phyloP scores from a whole-genome alignment of 2,888 invertebrate species.

The Polyploca ridens region DNA sequence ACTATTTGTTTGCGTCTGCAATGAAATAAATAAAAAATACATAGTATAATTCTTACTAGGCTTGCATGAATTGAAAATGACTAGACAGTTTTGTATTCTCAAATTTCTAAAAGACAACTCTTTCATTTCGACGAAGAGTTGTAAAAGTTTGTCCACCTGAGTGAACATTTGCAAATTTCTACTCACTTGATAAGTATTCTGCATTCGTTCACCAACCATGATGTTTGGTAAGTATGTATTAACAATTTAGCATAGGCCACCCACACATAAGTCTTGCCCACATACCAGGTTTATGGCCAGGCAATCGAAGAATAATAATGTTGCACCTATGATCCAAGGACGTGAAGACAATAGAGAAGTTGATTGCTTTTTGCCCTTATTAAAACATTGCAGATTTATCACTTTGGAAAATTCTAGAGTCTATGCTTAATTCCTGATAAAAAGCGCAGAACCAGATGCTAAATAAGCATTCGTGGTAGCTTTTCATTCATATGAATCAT shows the following conservation, averaged over 20 bases:
- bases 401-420: background rate
- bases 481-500: too few relatives aligned
- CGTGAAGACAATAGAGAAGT: slow-evolving; percentile 58
- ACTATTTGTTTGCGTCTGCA: too few relatives aligned
- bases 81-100: background rate
- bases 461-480: background rate
- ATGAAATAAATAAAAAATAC: too few relatives aligned
- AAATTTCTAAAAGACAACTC: background rate
- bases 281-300: slow-evolving; percentile 59
- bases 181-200: slow-evolving; percentile 58
- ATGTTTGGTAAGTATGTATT: slow-evolving; percentile 58
- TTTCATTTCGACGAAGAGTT: background rate
- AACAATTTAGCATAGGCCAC: slow-evolving; percentile 62
- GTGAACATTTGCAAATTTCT: slow-evolving; percentile 14
- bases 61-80: too few relatives aligned
- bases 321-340: slow-evolving; percentile 58
- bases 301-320: slow-evolving; percentile 69
- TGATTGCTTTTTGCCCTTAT: slow-evolving; percentile 67
- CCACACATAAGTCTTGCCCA: slow-evolving; percentile 54
- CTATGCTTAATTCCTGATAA: background rate
- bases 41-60: too few relatives aligned
- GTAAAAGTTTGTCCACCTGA: slow-evolving; percentile 29
- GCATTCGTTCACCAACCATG: slow-evolving; percentile 39
- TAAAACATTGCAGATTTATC: background rate
- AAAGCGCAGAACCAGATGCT: background rate